Evolutionary conservation across 2,113 vertebrate species (phyloP), one percentile per base, ranked within the genome.

Genomic region (Oplegnathus fasciatus): DNA sequence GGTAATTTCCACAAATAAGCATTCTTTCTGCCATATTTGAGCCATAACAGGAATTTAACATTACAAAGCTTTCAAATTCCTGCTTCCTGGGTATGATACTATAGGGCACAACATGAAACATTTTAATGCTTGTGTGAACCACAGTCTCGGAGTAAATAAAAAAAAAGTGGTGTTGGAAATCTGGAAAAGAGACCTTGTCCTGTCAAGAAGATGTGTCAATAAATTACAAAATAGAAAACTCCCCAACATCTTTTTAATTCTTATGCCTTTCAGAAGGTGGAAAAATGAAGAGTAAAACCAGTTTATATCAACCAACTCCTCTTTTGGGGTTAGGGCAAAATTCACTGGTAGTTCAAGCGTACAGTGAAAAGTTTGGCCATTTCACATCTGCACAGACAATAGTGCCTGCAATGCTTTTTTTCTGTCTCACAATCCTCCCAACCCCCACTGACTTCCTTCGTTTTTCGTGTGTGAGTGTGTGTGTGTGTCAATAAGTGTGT

Each of bases 391-490:
- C 78, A 85, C 85, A 91, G 86, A 90, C 89, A 90, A 78, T 52
- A 60, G 80, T 67, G 78, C 70, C 6, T 80, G 71, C 72, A 73
- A 2, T 58, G 54, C 58, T 61, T 68, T 79, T 44, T 84, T 65
- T 74, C 66, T 80, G 34, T 55, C 68, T 66, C 58, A 26, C 57
- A 74, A 73, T 82, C 64, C 66, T 79, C 89, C 91, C 91, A 89
- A 83, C 92, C 94, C 92, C 93, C 92, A 90, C 88, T 91, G 81
- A 89, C 89, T 89, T 91, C 84, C 78, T 76, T 82, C 86, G 69
- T 77, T 66, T 77, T 90, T 28, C 1, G n/a, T 75, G 50, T 68
- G 75, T 75, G 69, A 72, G 78, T 58, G 73, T 76, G 75, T 18
- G 66, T 54, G 58, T 73, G 52, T 50, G 54, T 62, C 20, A 58